These are phyloP conservation scores for Poicephalus gulielmi DNA, from an alignment of 2,113 vertebrate genomes.

Conservation along the genomic window DNA sequence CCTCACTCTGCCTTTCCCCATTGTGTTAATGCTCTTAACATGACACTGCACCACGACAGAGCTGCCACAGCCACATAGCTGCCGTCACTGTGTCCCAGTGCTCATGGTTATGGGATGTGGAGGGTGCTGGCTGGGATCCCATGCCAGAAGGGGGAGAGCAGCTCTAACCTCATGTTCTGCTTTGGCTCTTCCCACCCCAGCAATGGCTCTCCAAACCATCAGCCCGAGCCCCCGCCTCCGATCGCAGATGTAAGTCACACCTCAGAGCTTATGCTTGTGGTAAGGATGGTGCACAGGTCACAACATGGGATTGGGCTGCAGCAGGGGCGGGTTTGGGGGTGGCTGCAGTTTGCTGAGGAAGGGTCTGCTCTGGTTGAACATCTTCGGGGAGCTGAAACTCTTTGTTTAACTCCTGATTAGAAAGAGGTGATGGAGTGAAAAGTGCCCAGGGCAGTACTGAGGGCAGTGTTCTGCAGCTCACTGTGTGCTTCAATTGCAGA, in stretches of 20 bases:
- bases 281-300: neutral
- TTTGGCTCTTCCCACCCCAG: constrained; percentile 63
- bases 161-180: neutral
- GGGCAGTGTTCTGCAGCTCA: neutral
- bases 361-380: neutral
- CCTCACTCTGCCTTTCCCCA: neutral
- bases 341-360: neutral
- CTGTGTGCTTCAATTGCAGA: neutral
- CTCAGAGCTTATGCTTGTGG: constrained; percentile 9
- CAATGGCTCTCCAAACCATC: constrained; percentile 91
- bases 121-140: rapidly evolving
- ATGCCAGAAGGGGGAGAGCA: neutral
- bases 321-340: rapidly evolving
- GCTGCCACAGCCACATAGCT: rapidly evolving
- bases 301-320: neutral
- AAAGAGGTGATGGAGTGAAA: neutral
- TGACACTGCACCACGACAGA: rapidly evolving
- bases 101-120: no score
- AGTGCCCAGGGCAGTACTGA: rapidly evolving
- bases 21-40: rapidly evolving
- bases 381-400: neutral
- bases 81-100: neutral
- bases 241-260: constrained; percentile 76
- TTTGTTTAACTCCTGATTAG: no score
- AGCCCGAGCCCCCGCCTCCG: constrained; percentile 76